A percentile compares a stretch with the other conserved stretches of the same genome.
Conservation (phyloP, 2,797 vertebrate species). For the Gambelia wislizenii region DNA sequence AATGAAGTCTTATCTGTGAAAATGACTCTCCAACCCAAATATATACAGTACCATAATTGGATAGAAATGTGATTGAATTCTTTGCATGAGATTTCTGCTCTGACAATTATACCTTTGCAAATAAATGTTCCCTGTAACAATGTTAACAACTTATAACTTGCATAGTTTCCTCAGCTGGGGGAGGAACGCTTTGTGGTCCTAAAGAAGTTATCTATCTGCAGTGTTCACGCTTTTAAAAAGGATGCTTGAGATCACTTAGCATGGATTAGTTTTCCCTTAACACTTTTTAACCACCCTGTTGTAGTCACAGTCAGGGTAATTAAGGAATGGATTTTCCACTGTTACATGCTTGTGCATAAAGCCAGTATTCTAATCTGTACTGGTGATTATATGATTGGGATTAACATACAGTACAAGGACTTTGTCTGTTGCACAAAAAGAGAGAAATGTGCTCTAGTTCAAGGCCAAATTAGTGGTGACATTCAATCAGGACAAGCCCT, state of each 20-base stretch:
- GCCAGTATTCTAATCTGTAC: not conserved
- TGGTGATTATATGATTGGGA: constrained; percentile 11
- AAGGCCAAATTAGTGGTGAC: not conserved
- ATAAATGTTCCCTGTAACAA: not conserved
- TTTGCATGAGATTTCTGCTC: constrained; percentile 17
- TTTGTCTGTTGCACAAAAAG: not conserved
- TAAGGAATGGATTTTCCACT: constrained; percentile 9
- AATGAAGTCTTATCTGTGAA: not conserved
- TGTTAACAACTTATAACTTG: not conserved
- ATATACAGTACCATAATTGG: not conserved
- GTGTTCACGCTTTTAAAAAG: not conserved
- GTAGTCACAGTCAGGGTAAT: constrained; percentile 17
- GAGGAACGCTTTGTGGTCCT: not conserved
- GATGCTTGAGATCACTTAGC: constrained; percentile 10
- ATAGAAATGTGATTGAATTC: not conserved
- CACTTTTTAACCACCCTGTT: constrained; percentile 18
- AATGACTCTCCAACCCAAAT: not conserved
- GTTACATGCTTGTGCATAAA: not conserved
- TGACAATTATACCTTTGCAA: constrained; percentile 1
- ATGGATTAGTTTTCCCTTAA: constrained; percentile 25
- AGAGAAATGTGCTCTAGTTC: not conserved
- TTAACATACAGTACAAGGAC: not conserved
- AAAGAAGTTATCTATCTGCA: not conserved
- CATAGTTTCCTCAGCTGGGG: not conserved
- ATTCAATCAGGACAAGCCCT: not conserved